A percentile compares a stretch with the other conserved stretches of the same genome.
Conservation (phyloP, 2,797 vertebrate genomes). For the Cuculus canorus region DNA sequence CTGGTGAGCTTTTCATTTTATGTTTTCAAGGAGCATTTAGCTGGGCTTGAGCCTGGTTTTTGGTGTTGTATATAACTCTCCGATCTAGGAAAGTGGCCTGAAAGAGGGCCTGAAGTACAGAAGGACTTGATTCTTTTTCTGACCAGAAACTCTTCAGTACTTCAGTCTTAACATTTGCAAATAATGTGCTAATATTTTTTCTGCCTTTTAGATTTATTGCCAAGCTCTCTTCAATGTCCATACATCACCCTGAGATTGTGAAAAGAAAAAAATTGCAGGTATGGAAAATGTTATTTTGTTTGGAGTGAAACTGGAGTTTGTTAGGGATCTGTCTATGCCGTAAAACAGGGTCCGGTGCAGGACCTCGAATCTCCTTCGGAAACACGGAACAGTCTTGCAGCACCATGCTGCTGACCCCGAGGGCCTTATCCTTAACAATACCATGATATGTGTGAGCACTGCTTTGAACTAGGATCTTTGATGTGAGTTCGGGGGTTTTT, state of each 20-base stretch:
- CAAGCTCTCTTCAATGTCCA: not conserved
- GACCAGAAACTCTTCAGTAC: not conserved
- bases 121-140: not conserved
- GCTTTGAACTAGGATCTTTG: not conserved
- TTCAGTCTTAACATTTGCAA: not conserved
- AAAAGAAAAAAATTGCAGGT: not conserved
- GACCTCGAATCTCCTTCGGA: not conserved
- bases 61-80: not conserved
- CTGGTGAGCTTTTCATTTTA: constrained; percentile 25
- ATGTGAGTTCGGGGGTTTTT: not conserved
- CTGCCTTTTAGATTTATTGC: not conserved
- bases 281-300: not conserved
- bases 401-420: fast-evolving
- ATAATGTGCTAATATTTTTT: not conserved
- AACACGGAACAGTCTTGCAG: not conserved
- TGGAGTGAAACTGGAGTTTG: not conserved
- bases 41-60: not conserved
- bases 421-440: not conserved
- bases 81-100: not conserved
- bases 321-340: not conserved
- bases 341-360: not conserved
- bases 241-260: not conserved
- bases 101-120: not conserved
- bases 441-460: not conserved
- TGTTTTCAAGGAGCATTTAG: constrained; percentile 27